A percentile compares a stretch with the other conserved stretches of the same genome.
phyloP scores from a whole-genome alignment of 1,140 invertebrate genomes.

The Drosophila jambulina region DNA sequence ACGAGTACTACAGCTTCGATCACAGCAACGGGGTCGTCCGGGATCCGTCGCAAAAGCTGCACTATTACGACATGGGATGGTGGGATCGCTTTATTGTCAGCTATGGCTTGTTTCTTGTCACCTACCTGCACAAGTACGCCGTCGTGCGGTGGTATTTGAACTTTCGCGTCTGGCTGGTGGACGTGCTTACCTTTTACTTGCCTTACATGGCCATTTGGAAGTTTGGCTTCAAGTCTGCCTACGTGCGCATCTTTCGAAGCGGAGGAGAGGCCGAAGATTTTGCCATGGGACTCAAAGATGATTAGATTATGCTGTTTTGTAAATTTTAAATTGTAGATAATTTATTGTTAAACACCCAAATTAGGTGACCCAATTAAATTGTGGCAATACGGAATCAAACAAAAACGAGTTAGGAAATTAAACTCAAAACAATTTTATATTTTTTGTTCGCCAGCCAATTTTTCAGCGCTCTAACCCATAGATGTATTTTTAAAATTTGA shows the following conservation, averaged over 20 bases:
- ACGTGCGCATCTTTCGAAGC: slow-evolving; percentile 74
- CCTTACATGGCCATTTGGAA: slow-evolving; percentile 80
- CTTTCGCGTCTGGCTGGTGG: slow-evolving; percentile 68
- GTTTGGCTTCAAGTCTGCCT: slow-evolving; percentile 71
- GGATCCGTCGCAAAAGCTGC: slow-evolving; percentile 58
- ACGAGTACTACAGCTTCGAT: slow-evolving; percentile 80
- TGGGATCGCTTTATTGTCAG: slow-evolving; percentile 75
- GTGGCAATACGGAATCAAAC: neutral
- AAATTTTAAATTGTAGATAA: slow-evolving; percentile 15
- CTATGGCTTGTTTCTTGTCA: slow-evolving; percentile 74
- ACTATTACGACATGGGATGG: slow-evolving; percentile 71
- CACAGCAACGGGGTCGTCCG: slow-evolving; percentile 34
- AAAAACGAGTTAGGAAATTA: neutral
- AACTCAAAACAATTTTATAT: neutral
- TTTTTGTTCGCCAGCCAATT: too few species aligned
- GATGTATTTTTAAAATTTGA: neutral
- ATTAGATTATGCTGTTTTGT: slow-evolving; percentile 37
- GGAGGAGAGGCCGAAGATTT: slow-evolving; percentile 62
- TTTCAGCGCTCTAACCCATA: too few species aligned
- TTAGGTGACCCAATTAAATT: neutral
- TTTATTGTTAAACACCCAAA: slow-evolving; percentile 12
- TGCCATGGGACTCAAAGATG: slow-evolving; percentile 59
- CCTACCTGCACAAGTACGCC: slow-evolving; percentile 71
- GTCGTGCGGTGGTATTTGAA: slow-evolving; percentile 80
- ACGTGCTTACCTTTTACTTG: slow-evolving; percentile 75